Conservation (phyloP, 2,888 invertebrate species). For the Heteropelma amictum region DNA sequence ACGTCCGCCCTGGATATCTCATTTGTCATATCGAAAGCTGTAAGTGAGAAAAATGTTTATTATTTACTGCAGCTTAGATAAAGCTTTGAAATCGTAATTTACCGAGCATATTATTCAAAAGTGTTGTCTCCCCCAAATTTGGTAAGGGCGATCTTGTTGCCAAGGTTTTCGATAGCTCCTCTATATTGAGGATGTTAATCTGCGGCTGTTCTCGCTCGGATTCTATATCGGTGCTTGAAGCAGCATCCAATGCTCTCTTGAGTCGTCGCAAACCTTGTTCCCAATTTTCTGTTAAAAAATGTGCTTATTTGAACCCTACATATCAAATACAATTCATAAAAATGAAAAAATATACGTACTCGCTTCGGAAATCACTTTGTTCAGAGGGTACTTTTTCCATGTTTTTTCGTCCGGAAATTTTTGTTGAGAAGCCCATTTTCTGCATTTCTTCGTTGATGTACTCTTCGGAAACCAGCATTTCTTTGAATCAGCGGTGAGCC, state of each 20-base stretch:
- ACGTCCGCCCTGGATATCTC: background rate
- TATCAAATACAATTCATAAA: background rate
- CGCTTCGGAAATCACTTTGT: background rate
- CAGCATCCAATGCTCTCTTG: conserved; percentile 3
- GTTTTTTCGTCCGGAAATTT: background rate
- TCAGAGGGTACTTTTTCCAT: background rate
- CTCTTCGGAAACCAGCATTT: background rate
- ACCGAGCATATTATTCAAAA: conserved; percentile 4
- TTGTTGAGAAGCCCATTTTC: background rate
- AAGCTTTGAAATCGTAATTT: background rate
- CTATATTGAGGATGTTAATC: background rate
- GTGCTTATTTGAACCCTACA: background rate
- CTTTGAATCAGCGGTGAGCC: background rate
- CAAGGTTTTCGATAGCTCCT: background rate
- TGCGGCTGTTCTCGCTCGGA: background rate
- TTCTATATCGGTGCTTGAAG: background rate
- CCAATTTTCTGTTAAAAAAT: background rate
- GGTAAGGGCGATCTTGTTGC: background rate
- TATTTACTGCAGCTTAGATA: background rate
- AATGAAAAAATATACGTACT: background rate
- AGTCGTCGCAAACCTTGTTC: background rate
- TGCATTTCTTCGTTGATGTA: background rate
- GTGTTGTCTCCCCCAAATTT: background rate
- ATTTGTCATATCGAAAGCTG: background rate
- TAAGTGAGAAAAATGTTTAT: background rate